Evolutionary conservation across 2,797 vertebrate species (phyloP).

Genomic region (Manis javanica): DNA sequence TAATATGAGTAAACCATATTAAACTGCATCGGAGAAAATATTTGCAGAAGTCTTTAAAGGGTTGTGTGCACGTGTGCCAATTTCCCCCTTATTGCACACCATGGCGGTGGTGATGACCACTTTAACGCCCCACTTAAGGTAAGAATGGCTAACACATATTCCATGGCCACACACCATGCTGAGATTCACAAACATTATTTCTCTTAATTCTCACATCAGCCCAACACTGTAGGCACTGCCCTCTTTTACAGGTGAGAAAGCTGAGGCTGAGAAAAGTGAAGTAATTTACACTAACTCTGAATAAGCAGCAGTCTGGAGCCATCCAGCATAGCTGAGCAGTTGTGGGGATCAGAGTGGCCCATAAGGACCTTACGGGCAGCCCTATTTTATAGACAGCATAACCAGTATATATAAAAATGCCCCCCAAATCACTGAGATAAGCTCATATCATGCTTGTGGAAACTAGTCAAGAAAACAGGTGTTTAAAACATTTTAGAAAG

Average conservation of each 20-base stretch:
- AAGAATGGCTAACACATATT: neutral
- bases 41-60: neutral
- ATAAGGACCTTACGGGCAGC: no score
- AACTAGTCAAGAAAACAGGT: neutral
- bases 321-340: no score
- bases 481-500: slow-evolving; percentile 21
- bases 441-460: neutral
- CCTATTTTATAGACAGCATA: neutral
- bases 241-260: neutral
- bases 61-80: neutral
- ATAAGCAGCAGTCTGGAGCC: neutral
- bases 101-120: neutral
- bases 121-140: neutral
- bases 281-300: neutral
- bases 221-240: neutral
- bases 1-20: neutral
- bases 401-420: neutral
- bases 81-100: neutral
- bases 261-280: neutral
- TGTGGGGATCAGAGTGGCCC: neutral
- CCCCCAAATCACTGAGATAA: neutral
- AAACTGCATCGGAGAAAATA: neutral
- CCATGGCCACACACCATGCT: neutral
- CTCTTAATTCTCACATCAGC: neutral
- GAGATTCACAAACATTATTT: neutral